A percentile compares a stretch with the other conserved stretches of the same genome.
Evolutionary conservation across 1,140 invertebrate species (phyloP).

Genomic region (Euglossa dilemma): DNA sequence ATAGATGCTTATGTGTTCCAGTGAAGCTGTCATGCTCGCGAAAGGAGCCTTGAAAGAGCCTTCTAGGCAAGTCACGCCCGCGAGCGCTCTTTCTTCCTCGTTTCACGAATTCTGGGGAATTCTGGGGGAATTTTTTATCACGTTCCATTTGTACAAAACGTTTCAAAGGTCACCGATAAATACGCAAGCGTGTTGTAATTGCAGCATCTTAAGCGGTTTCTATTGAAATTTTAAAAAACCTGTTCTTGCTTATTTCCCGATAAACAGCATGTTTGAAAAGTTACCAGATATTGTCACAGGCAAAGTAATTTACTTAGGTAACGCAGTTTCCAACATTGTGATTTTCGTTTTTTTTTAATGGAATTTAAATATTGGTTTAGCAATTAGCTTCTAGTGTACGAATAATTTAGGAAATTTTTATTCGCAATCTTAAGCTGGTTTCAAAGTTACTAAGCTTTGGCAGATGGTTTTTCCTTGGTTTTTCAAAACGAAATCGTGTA

Average conservation of each 20-base stretch:
- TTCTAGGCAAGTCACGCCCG: constrained; percentile 5
- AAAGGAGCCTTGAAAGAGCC: constrained; percentile 21
- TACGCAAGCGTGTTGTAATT: too few species aligned
- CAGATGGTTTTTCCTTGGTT: too few species aligned
- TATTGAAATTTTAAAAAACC: background rate
- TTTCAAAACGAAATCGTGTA: too few species aligned
- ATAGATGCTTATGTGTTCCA: constrained; percentile 26
- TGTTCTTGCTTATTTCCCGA: background rate
- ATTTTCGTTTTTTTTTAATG: too few species aligned
- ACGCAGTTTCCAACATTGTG: too few species aligned
- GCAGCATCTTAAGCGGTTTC: background rate
- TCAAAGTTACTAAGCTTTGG: too few species aligned
- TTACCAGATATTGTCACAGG: background rate
- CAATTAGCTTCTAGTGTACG: too few species aligned
- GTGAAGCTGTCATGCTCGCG: constrained; percentile 19
- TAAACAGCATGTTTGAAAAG: background rate
- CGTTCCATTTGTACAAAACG: background rate
- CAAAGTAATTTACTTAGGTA: background rate
- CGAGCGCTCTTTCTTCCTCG: background rate
- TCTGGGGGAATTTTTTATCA: background rate
- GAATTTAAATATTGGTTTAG: too few species aligned
- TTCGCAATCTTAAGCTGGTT: too few species aligned
- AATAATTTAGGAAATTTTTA: too few species aligned
- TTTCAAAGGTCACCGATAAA: background rate
- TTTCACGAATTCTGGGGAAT: background rate